Conservation (phyloP, 1,140 invertebrate species). For the Vollenhovia emeryi region DNA sequence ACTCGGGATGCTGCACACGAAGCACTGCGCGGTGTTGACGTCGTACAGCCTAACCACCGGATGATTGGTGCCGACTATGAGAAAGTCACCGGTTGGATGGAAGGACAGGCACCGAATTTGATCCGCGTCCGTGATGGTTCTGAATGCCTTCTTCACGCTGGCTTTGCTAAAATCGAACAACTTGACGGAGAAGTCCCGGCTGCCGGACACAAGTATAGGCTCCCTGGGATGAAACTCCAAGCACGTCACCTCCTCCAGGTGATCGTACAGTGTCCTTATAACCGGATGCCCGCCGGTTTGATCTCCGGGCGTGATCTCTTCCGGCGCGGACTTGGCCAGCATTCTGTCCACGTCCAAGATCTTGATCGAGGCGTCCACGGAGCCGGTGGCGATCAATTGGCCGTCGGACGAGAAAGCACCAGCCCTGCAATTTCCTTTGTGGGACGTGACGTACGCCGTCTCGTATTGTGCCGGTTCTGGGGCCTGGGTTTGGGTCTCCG, state of each 20-base stretch:
- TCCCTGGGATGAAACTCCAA: conserved; percentile 98
- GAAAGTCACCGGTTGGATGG: conserved; percentile 97
- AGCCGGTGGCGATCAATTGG: conserved; percentile 98
- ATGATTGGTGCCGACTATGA: conserved; percentile 97
- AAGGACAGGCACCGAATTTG: conserved; percentile 95
- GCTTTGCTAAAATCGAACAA: conserved; percentile 99
- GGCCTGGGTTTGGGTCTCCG: conserved; percentile 94
- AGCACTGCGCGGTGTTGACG: conserved; percentile 98
- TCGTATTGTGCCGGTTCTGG: conserved; percentile 98
- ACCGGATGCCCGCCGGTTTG: conserved; percentile 98
- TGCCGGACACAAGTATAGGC: conserved; percentile 97
- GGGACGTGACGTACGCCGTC: conserved; percentile 99
- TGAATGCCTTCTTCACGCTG: conserved; percentile 98
- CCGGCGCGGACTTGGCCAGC: conserved; percentile 96
- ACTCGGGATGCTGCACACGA: conserved; percentile 94
- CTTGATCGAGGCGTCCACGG: conserved; percentile 99
- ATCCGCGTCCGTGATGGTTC: conserved; percentile 97
- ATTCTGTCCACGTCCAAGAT: conserved; percentile 99
- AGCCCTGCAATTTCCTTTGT: conserved; percentile 97
- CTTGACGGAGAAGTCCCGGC: conserved; percentile 96
- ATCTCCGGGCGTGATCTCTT: conserved; percentile 91
- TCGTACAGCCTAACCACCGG: conserved; percentile 97
- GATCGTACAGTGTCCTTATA: conserved; percentile 99
- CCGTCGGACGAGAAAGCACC: conserved; percentile 98
- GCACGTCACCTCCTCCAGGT: conserved; percentile 98